Conservation (phyloP, 2,797 vertebrate species). For the Fringilla coelebs region DNA sequence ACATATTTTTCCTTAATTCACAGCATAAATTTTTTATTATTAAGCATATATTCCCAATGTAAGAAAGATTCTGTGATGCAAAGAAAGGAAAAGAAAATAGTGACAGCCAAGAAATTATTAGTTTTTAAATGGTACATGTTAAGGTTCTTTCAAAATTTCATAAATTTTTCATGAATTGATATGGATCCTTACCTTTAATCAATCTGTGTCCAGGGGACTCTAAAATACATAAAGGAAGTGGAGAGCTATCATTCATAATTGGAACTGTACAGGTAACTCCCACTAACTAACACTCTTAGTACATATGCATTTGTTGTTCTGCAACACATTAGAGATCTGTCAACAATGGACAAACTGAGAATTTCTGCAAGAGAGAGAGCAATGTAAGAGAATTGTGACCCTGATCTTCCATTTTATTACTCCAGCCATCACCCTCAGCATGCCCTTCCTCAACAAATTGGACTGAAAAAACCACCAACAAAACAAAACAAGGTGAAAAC, state of each 20-base stretch:
- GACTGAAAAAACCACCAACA: background rate
- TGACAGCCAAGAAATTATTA: constrained; percentile 64
- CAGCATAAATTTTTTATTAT: constrained; percentile 71
- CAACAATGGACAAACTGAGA: background rate
- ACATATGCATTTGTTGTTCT: background rate
- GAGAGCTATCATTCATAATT: constrained; percentile 60
- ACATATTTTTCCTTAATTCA: constrained; percentile 75
- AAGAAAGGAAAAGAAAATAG: constrained; percentile 19
- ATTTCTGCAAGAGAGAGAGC: background rate
- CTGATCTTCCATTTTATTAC: background rate
- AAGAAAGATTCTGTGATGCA: constrained; percentile 21
- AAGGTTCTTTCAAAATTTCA: constrained; percentile 66
- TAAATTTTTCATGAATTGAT: constrained; percentile 69
- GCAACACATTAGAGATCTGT: background rate
- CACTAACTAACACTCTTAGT: background rate
- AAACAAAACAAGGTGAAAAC: background rate
- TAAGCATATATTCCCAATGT: constrained; percentile 66
- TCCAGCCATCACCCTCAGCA: background rate
- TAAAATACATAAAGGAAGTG: constrained; percentile 63
- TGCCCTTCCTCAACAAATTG: background rate
- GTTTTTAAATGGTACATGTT: constrained; percentile 59
- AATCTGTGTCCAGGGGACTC: constrained; percentile 64
- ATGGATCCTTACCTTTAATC: constrained; percentile 62
- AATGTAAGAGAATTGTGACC: background rate
- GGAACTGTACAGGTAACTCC: background rate